Evolutionary conservation across 2,888 invertebrate species (phyloP).

Genomic region (Ctenicera cuprea): DNA sequence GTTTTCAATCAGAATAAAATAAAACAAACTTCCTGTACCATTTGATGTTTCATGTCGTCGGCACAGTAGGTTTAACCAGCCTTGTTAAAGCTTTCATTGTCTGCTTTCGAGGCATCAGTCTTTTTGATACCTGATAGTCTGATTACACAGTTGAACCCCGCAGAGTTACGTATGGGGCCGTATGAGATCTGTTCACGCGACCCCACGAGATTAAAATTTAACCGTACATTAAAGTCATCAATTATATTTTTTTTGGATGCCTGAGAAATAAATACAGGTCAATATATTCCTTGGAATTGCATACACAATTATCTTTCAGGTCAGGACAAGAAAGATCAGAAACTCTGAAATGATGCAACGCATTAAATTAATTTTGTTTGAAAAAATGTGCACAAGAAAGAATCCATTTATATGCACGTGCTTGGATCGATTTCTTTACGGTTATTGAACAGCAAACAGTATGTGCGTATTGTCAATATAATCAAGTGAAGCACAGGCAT

Average conservation of each 20-base stretch:
- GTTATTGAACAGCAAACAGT: constrained; percentile 20
- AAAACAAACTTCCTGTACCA: constrained; percentile 20
- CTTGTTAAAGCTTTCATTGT: constrained; percentile 38
- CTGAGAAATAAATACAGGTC: constrained; percentile 33
- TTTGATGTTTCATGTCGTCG: constrained; percentile 32
- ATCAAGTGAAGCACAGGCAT: constrained; percentile 28
- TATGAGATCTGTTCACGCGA: constrained; percentile 47
- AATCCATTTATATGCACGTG: constrained; percentile 22
- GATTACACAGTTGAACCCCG: constrained; percentile 46
- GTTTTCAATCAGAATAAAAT: background rate
- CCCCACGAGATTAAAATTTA: constrained; percentile 45
- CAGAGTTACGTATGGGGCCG: constrained; percentile 39
- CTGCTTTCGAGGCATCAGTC: constrained; percentile 39
- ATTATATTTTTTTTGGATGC: constrained; percentile 27
- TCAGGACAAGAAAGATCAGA: background rate
- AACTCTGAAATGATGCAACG: background rate
- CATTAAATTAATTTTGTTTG: background rate
- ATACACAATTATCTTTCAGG: constrained; percentile 10
- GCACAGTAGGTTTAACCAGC: constrained; percentile 42
- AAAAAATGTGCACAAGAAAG: constrained; percentile 2
- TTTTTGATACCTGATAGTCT: constrained; percentile 42
- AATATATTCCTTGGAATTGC: constrained; percentile 34
- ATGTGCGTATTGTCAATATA: constrained; percentile 24
- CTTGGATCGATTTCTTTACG: constrained; percentile 5
- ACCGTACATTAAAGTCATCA: constrained; percentile 44